phyloP scores from a whole-genome alignment of 2,797 vertebrate genomes.

The Ceyx erithaca region DNA sequence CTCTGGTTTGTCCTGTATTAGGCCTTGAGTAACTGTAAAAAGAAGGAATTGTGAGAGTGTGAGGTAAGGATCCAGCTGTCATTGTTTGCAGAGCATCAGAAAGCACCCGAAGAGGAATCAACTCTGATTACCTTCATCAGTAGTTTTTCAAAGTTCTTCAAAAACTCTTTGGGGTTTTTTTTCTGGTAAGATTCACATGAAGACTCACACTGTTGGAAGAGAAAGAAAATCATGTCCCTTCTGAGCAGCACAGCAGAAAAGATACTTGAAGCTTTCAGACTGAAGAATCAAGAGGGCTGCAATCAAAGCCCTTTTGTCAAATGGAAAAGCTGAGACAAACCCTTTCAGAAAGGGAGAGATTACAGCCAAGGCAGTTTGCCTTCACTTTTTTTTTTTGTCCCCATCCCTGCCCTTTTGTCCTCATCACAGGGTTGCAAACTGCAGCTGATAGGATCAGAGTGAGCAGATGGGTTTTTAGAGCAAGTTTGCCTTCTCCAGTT shows the following conservation, averaged over 20 bases:
- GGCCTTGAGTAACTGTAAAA: constrained; percentile 68
- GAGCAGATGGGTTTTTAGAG: background rate
- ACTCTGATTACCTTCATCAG: constrained; percentile 71
- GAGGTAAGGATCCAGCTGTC: background rate
- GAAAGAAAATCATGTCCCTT: background rate
- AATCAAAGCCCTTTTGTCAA: background rate
- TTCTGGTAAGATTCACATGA: constrained; percentile 71
- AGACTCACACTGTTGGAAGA: constrained; percentile 63
- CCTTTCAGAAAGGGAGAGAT: background rate
- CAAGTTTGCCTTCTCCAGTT: background rate
- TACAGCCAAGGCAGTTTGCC: background rate
- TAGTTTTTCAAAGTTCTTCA: constrained; percentile 65
- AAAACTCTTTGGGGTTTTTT: constrained; percentile 55
- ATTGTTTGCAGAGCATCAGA: background rate
- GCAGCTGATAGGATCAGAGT: background rate
- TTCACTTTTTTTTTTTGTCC: background rate
- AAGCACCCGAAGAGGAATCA: background rate
- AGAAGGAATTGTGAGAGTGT: background rate
- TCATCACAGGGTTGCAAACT: fast-evolving
- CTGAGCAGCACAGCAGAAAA: background rate
- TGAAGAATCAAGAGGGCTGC: background rate
- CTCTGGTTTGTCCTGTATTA: background rate
- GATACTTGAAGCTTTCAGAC: background rate
- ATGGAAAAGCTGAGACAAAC: background rate
- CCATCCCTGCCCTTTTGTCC: background rate